Evolutionary conservation across 2,888 invertebrate species (phyloP).

Genomic region (Pemphredon lugubris): DNA sequence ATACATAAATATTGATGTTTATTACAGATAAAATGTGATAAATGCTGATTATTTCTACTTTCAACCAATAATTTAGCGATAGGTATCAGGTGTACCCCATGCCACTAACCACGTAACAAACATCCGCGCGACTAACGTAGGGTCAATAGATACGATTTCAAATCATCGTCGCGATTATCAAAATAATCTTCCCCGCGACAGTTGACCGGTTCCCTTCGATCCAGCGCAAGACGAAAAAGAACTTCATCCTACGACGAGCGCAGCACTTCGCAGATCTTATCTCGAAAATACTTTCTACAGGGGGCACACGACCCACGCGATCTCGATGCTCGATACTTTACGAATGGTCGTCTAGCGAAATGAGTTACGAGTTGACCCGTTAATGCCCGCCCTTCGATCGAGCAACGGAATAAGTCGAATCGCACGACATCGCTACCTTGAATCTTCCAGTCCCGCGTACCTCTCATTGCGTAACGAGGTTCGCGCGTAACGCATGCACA

Average conservation of each 20-base stretch:
- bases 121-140: too few species aligned
- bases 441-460: slow-evolving; percentile 29
- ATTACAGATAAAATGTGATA: too few species aligned
- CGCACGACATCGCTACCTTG: slow-evolving; percentile 3
- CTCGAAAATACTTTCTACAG: slow-evolving; percentile 18
- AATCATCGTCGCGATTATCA: slow-evolving; percentile 47
- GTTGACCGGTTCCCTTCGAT: slow-evolving; percentile 37
- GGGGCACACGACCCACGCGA: slow-evolving; percentile 30
- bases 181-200: slow-evolving; percentile 12
- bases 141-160: too few species aligned
- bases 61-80: too few species aligned
- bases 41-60: too few species aligned
- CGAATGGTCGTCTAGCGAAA: slow-evolving; percentile 37
- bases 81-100: too few species aligned
- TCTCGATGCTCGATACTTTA: slow-evolving; percentile 12
- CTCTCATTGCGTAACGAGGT: slow-evolving; percentile 53
- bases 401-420: slow-evolving; percentile 30
- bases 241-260: too few species aligned
- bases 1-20: too few species aligned
- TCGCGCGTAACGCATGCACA: slow-evolving; percentile 48
- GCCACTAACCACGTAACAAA: too few species aligned
- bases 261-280: too few species aligned
- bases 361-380: slow-evolving; percentile 21
- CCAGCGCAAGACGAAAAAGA: too few species aligned
- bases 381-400: slow-evolving; percentile 16